Evolutionary conservation across 2,113 vertebrate genomes (phyloP).

Genomic region (Vireo altiloquus): DNA sequence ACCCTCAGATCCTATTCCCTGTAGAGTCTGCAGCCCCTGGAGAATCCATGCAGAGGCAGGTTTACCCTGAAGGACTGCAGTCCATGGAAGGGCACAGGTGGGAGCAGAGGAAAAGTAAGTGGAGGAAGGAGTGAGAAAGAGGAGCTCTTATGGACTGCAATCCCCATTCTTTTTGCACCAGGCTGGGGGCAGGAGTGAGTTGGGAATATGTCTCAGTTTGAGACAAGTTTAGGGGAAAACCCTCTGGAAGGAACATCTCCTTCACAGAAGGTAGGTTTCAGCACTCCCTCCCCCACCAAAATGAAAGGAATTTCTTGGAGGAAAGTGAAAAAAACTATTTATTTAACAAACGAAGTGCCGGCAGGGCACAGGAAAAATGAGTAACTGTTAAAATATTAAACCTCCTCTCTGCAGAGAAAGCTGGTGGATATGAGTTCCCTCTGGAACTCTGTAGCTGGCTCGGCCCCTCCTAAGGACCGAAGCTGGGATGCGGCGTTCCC

Average conservation of each 20-base stretch:
- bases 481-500: not conserved
- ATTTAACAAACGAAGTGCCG: not conserved
- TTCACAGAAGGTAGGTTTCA: not conserved
- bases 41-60: not conserved
- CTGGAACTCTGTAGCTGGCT: not conserved
- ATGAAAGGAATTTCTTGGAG: not conserved
- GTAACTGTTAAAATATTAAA: not conserved
- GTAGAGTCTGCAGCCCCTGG: not conserved
- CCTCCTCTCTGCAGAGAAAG: not conserved
- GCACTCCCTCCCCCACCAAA: not conserved
- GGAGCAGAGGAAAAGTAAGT: not conserved
- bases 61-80: not conserved
- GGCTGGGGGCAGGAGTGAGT: not conserved
- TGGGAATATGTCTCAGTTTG: not conserved
- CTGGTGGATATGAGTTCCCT: not conserved
- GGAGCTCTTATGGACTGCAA: not conserved
- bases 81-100: not conserved
- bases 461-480: not conserved
- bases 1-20: not conserved
- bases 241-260: not conserved
- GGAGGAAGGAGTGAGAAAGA: not conserved
- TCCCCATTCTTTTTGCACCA: not conserved
- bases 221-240: not conserved
- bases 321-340: not conserved
- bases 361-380: not conserved